Evolutionary conservation across 2,113 vertebrate genomes (phyloP).

Genomic region (Burhinus bistriatus): DNA sequence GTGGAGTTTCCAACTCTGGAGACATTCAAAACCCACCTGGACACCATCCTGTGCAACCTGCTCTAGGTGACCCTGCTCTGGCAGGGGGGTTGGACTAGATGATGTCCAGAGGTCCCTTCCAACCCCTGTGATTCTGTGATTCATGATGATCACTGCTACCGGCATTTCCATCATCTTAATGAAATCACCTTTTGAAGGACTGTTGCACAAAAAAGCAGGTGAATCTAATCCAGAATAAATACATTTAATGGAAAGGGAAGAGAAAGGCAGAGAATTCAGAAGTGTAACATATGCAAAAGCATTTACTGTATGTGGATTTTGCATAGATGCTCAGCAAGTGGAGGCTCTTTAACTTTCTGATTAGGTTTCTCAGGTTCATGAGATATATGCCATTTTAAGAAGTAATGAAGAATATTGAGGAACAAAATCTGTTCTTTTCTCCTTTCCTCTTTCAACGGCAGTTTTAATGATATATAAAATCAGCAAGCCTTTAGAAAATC

Average conservation of each 20-base stretch:
- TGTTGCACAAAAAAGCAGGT: neutral
- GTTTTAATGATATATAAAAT: conserved; percentile 27
- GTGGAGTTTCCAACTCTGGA: too few species aligned
- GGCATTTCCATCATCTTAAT: neutral
- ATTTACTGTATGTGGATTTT: neutral
- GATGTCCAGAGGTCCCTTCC: too few species aligned
- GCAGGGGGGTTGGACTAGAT: too few species aligned
- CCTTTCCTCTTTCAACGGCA: neutral
- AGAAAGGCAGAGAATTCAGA: neutral
- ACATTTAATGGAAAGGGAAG: neutral
- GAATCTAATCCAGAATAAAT: neutral
- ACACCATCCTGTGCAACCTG: too few species aligned
- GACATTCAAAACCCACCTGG: too few species aligned
- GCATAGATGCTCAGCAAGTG: neutral
- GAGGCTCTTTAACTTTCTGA: neutral
- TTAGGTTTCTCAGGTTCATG: neutral
- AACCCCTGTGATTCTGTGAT: too few species aligned
- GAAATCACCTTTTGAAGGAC: neutral
- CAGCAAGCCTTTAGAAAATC: conserved; percentile 2
- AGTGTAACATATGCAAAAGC: neutral
- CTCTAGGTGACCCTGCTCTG: too few species aligned
- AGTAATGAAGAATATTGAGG: neutral
- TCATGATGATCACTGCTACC: neutral
- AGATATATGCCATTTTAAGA: neutral
- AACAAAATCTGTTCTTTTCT: neutral